Evolutionary conservation across 2,113 vertebrate genomes (phyloP), one percentile per base, ranked within the genome.

Genomic region (Numida meleagris): DNA sequence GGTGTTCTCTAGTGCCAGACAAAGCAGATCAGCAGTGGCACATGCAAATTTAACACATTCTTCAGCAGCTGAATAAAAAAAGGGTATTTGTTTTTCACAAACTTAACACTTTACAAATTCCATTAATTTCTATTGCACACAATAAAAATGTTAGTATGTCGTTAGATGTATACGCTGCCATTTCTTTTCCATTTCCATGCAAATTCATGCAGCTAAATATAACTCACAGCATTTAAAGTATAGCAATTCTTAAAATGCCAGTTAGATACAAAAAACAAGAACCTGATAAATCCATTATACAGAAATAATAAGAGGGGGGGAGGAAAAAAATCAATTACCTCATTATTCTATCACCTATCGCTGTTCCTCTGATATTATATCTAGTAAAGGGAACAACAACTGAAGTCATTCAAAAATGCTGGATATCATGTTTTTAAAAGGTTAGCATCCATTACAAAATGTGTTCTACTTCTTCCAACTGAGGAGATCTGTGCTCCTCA

Each of bases 291-390:
- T 91, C 91, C 91, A 96, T 90, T 87, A 94, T 86, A 94, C 0
- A 59, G 95, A 93, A 97, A 93, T 77, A 93, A 91, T 82, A 82
- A 96, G 67, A 68, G 84, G 46, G 65, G 65, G 80, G 31, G 6
- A 85, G 91, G 97, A 98, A 97, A 97, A 95, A 96, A 95, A 96
- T 97, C 86, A 95, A 96, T 99, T 99, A 99, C 99, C 99, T 99
- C 98, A 99, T 99, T 98, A 99, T 99, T 98, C 99, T 99, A 99
- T 99, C 99, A 98, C 99, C 99, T 99, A 99, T 98, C 96, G 99
- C 98, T 97, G 99, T 99, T 98, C 99, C 99, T 99, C 99, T 98
- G 99, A 98, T 98, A 99, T 98, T 99, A 98, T 98, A 98, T 99
- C 99, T 99, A 99, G 97, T 98, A 97, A 97, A 98, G 96, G 98